Base-by-base conservation (phyloP, 2,113 vertebrate genomes). In the Tiliqua scincoides region DNA sequence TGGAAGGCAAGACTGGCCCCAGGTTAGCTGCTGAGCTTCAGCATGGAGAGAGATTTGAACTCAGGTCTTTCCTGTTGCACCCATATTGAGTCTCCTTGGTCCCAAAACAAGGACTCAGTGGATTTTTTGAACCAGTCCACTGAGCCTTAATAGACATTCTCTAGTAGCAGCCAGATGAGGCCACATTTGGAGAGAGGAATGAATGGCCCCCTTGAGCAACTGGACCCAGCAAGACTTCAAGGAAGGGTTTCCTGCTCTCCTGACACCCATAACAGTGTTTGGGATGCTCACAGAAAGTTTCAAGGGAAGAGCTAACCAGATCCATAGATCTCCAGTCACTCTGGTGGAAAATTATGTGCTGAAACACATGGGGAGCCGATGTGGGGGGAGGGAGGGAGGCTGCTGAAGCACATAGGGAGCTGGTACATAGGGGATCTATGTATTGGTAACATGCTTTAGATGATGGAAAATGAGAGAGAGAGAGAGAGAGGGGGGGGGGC, bases 341-440 rank as follows among this genome's bases (percentile, higher is more conserved):
- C 43, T 0, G 1, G 37, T 35, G 86, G 0, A 1, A 78, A 18
- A 0, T 14, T 48, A 0, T 30, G 6, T 0, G 35, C 48, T 27
- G 30, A 48, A 30, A 40, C 18, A 32, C 79, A 3, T 27, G 48
- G 52, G 18, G 30, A 23, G 25, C 18, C 18, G 8, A 8, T 5
- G 43, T 48, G 43, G 43, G 8, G 43, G 8, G 43, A 48, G 43
- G 8, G 43, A 48, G 43, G 8, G 43, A 48, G 0, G n/a, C 8
- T 0, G 35, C 48, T 27, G 27, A 48, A 30, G 30, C 18, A 32
- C 79, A 3, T 27, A 61, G 52, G 17, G 27, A 21, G 25, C 18
- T 18, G 6, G n/a, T n/a, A n/a, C n/a, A n/a, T n/a, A n/a, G n/a
- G n/a, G n/a, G n/a, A n/a, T n/a, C n/a, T n/a, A n/a, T n/a, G n/a